Percentiles rank a stretch among this genome's conserved stretches.
These are phyloP conservation scores for Melanotaenia parkinsoni DNA, from an alignment of 2,797 vertebrate species.

Conservation along the genomic window DNA sequence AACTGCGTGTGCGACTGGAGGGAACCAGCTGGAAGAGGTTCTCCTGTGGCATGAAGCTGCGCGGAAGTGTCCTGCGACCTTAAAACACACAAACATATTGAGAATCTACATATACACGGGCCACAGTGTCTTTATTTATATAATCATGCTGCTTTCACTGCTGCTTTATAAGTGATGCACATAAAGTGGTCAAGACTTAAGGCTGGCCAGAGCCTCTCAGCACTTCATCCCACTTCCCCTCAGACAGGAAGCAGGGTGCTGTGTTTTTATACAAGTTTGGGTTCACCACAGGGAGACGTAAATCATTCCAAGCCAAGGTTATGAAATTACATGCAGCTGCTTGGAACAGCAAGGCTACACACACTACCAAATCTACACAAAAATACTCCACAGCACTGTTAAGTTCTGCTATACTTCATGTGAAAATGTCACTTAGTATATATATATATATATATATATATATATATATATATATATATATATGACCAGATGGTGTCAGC, in stretches of 20 bases:
- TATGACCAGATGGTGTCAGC: slow-evolving; percentile 10
- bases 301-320: slow-evolving; percentile 79
- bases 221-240: slow-evolving; percentile 69
- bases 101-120: not conserved
- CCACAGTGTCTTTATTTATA: slow-evolving; percentile 23
- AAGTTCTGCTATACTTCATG: slow-evolving; percentile 27
- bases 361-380: slow-evolving; percentile 38
- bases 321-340: slow-evolving; percentile 73
- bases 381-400: slow-evolving; percentile 11
- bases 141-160: slow-evolving; percentile 23
- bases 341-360: slow-evolving; percentile 52
- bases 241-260: slow-evolving; percentile 78
- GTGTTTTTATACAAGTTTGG: slow-evolving; percentile 73
- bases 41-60: slow-evolving; percentile 92
- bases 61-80: slow-evolving; percentile 92
- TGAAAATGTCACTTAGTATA: not conserved
- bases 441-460: too few species aligned
- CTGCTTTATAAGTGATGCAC: slow-evolving; percentile 48
- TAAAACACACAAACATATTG: slow-evolving; percentile 38
- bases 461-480: not conserved
- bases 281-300: slow-evolving; percentile 75
- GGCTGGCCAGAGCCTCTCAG: slow-evolving; percentile 55
- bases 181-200: slow-evolving; percentile 41
- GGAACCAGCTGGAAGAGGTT: slow-evolving; percentile 91
- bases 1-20: slow-evolving; percentile 90